Evolutionary conservation across 2,113 vertebrate species (phyloP).

Genomic region (Mormyrus iriodes): DNA sequence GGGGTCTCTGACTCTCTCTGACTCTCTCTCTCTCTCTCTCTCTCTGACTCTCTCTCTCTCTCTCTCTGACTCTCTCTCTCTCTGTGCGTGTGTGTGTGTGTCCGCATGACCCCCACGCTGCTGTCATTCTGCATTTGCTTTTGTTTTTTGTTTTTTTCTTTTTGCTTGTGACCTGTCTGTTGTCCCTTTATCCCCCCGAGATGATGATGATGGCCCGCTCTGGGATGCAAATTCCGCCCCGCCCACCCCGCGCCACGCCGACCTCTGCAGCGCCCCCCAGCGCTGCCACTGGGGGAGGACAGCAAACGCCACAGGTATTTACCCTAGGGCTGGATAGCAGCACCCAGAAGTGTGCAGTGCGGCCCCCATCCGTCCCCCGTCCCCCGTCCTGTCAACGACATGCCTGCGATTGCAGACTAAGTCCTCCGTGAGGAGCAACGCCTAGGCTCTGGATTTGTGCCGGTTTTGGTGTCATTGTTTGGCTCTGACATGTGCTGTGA

Average conservation of each 20-base stretch:
- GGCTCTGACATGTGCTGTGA: neutral
- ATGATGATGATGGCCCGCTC: constrained; percentile 82
- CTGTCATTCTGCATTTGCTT: constrained; percentile 54
- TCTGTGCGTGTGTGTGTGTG: constrained; percentile 1
- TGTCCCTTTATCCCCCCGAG: constrained; percentile 71
- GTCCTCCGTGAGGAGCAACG: neutral
- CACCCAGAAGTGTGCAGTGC: constrained; percentile 20
- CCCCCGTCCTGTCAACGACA: neutral
- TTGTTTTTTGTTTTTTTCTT: constrained; percentile 56
- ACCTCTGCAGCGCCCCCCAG: constrained; percentile 67
- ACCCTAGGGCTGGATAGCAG: constrained; percentile 34
- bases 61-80: too few species aligned
- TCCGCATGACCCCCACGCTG: constrained; percentile 28
- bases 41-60: too few species aligned
- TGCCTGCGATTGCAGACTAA: neutral
- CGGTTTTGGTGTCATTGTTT: neutral
- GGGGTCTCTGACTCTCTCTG: neutral
- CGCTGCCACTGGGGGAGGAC: constrained; percentile 69
- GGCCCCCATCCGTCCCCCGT: neutral
- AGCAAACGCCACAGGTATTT: constrained; percentile 80
- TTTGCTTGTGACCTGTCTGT: constrained; percentile 74
- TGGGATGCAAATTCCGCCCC: constrained; percentile 77
- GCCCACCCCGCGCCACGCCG: constrained; percentile 70
- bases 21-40: too few species aligned
- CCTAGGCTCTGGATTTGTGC: neutral